A percentile compares a stretch with the other conserved stretches of the same genome.
phyloP scores from a whole-genome alignment of 1,140 invertebrate genomes.

The Metopolophium dirhodum region DNA sequence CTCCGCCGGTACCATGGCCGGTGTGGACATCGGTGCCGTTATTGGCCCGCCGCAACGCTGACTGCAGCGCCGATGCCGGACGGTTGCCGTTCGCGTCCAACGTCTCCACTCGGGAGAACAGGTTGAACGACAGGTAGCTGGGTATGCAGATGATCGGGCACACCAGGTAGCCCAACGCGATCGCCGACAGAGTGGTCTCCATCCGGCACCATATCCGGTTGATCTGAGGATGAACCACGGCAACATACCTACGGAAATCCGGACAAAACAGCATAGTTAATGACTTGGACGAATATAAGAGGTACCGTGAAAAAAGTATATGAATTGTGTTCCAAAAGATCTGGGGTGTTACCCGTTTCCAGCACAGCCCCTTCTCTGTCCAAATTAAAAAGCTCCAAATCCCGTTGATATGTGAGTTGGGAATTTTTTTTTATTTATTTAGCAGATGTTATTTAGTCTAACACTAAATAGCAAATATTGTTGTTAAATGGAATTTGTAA shows the following conservation, averaged over 20 bases:
- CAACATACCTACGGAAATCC: constrained; percentile 91
- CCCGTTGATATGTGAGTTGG: too few relatives aligned
- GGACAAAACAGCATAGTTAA: constrained; percentile 66
- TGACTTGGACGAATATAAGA: not conserved
- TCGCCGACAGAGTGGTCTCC: constrained; percentile 74
- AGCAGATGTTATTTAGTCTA: too few relatives aligned
- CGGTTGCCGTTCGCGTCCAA: constrained; percentile 62
- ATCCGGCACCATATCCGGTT: constrained; percentile 81
- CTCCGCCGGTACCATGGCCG: constrained; percentile 64
- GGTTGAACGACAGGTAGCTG: constrained; percentile 73
- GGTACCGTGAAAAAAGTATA: not conserved
- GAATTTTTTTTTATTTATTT: too few relatives aligned
- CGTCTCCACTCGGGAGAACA: constrained; percentile 62
- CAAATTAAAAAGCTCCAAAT: too few relatives aligned
- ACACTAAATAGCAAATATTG: too few relatives aligned
- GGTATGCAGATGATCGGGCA: constrained; percentile 87
- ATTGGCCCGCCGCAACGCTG: not conserved
- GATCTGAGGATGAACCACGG: constrained; percentile 79
- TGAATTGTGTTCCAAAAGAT: constrained; percentile 59
- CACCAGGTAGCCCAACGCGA: constrained; percentile 79
- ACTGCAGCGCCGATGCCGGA: not conserved
- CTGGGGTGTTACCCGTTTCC: too few relatives aligned
- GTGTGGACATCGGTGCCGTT: constrained; percentile 58
- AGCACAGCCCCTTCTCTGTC: too few relatives aligned
- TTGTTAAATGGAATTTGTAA: too few relatives aligned